Conservation (phyloP, 2,797 vertebrate species). For the Anas bernieri region DNA sequence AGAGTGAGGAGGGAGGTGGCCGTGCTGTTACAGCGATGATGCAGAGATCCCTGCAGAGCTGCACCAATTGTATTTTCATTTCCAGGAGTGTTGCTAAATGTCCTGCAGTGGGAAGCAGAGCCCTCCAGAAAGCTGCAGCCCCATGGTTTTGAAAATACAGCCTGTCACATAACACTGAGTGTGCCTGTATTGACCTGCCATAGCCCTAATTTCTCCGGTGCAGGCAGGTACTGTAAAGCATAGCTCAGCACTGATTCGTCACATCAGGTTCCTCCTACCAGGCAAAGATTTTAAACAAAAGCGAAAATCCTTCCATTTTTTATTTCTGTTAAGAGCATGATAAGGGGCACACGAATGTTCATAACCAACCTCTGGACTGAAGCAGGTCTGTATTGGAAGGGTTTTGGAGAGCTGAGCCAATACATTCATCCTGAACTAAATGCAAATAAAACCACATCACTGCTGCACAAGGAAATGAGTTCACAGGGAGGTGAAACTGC, state of each 20-base stretch:
- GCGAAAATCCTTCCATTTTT: conserved; percentile 15
- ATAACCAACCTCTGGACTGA: background rate
- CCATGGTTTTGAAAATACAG: background rate
- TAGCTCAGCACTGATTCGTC: conserved; percentile 41
- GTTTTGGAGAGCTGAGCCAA: background rate
- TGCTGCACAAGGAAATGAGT: background rate
- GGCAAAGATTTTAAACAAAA: background rate
- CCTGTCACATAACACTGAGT: background rate
- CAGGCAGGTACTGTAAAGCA: background rate
- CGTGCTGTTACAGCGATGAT: background rate
- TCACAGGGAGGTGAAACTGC: conserved; percentile 1
- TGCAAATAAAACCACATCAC: background rate
- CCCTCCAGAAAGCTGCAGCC: background rate
- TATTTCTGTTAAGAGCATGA: background rate
- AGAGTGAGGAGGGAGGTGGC: background rate
- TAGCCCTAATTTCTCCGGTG: background rate
- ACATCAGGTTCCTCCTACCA: background rate
- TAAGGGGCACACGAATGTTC: background rate
- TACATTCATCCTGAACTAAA: background rate
- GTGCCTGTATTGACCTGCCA: background rate
- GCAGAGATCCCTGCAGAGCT: background rate
- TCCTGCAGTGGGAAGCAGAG: background rate
- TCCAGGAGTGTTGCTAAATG: background rate
- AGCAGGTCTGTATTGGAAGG: background rate
- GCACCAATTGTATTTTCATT: background rate